Base-by-base conservation (phyloP, 1,140 invertebrate species). In the Scaptomyza graminum region DNA sequence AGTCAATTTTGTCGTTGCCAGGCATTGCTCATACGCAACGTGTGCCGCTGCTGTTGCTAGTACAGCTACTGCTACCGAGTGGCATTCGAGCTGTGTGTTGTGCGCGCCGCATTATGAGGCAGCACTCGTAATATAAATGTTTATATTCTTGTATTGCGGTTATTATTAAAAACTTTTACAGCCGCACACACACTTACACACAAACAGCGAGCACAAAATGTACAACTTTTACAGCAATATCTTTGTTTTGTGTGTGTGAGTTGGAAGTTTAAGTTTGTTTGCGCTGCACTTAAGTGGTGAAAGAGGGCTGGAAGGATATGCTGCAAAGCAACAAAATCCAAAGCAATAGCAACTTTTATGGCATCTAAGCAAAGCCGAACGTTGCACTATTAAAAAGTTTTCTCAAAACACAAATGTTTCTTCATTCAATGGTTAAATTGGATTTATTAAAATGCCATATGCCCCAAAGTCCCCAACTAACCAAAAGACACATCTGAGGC, bases 111-210 rank as follows among this genome's bases (percentile, higher is more conserved):
- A 87, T 87, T 87, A 87, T 83, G 83, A 83, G 77, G 79, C 83
- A 73, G 25, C 51, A 54, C 62, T 71, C 61, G 83, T 88, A 88
- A 88, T 88, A 88, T 88, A 88, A 88, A 88, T 88, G 83, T 88
- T 88, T 88, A 88, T 88, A 88, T 88, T 88, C 84, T 88, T 88
- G 83, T 88, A 88, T 83, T 88, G 83, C 83, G 84, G 83, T 88
- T 88, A 88, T 88, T 88, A 88, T 88, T 83, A 88, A 88, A 88
- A 88, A 87, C 75, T 87, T 87, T 87, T 85, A 87, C 81, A 81
- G 85, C 70, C 74, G 61, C 9, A 41, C 16, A 31, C 28, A 31
- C 28, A 31, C 28, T 31, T 31, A 18, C 28, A 31, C 28, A 31
- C 28, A 6, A 31, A 28, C 16, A 39, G 44, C 39, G 46, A 5